These are phyloP conservation scores for Ectemnius lituratus DNA, from an alignment of 2,888 invertebrate genomes.

Conservation along the genomic window DNA sequence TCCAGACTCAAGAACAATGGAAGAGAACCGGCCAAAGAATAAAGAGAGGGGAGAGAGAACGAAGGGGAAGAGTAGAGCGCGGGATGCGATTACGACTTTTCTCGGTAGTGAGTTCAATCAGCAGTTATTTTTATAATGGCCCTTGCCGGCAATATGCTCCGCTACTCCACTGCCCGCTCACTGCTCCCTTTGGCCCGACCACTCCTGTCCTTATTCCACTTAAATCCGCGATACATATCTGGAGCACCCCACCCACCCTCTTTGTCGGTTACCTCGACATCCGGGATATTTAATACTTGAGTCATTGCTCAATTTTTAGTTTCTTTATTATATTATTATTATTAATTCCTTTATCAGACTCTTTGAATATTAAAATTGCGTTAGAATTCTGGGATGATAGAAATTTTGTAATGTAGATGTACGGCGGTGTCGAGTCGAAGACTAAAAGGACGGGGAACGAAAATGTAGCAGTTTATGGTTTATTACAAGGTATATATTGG, in stretches of 20 bases:
- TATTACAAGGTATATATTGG: conserved; percentile 69
- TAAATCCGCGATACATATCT: too few relatives aligned
- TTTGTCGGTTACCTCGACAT: too few relatives aligned
- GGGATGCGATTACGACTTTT: conserved; percentile 78
- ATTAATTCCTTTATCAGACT: too few relatives aligned
- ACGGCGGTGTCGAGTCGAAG: conserved; percentile 37
- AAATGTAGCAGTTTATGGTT: conserved; percentile 76
- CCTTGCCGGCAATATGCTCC: conserved; percentile 60
- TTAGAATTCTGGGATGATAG: too few relatives aligned
- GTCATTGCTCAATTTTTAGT: too few relatives aligned
- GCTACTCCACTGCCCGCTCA: conserved; percentile 57
- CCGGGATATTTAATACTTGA: too few relatives aligned
- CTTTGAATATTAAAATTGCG: too few relatives aligned
- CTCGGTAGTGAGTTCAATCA: conserved; percentile 77
- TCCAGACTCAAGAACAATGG: conserved; percentile 2
- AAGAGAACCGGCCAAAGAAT: conserved; percentile 30
- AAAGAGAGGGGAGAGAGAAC: conserved; percentile 20
- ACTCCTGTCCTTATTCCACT: conserved; percentile 13
- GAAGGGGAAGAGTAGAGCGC: conserved; percentile 62
- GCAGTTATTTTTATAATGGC: conserved; percentile 78
- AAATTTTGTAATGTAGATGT: too few relatives aligned
- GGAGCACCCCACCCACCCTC: too few relatives aligned
- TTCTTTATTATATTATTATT: too few relatives aligned
- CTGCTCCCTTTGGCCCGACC: conserved; percentile 40
- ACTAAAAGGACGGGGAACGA: conserved; percentile 74